Percentiles rank a stretch among this genome's conserved stretches.
These are phyloP conservation scores for Coremacera marginata DNA, from an alignment of 2,888 invertebrate species.

Conservation along the genomic window DNA sequence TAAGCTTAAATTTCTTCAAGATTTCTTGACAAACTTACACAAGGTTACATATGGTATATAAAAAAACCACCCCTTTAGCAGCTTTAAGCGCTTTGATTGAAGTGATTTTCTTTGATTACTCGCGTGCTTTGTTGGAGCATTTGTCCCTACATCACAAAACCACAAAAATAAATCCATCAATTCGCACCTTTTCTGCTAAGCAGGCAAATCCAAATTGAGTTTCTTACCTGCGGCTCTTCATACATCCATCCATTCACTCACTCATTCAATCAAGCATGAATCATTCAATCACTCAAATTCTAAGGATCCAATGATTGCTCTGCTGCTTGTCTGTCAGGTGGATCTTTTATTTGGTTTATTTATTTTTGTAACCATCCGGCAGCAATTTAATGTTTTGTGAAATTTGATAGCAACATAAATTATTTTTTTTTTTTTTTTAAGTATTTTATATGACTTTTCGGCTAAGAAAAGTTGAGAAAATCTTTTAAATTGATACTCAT, in stretches of 20 bases:
- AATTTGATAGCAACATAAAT: conserved; percentile 16
- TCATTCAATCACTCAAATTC: not conserved
- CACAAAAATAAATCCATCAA: conserved; percentile 6
- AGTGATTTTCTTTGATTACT: not conserved
- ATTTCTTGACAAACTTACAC: not conserved
- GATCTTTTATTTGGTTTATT: not conserved
- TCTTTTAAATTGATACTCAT: not conserved
- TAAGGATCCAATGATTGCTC: not conserved
- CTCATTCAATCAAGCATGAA: not conserved
- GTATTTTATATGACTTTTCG: not conserved
- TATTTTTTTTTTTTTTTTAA: not conserved
- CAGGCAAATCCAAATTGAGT: conserved; percentile 28
- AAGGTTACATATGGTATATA: not conserved
- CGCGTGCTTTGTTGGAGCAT: not conserved
- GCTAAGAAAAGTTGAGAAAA: not conserved
- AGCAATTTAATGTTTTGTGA: conserved; percentile 25
- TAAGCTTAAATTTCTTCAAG: too few species aligned
- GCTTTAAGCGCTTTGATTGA: not conserved
- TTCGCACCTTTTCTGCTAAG: conserved; percentile 5
- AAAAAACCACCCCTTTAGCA: not conserved
- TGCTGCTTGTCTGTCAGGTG: not conserved
- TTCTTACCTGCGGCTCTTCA: not conserved
- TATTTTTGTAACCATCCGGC: not conserved
- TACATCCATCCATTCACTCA: not conserved
- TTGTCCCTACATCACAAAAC: not conserved